phyloP scores from a whole-genome alignment of 2,113 vertebrate species.

The Siphamia tubifer region DNA sequence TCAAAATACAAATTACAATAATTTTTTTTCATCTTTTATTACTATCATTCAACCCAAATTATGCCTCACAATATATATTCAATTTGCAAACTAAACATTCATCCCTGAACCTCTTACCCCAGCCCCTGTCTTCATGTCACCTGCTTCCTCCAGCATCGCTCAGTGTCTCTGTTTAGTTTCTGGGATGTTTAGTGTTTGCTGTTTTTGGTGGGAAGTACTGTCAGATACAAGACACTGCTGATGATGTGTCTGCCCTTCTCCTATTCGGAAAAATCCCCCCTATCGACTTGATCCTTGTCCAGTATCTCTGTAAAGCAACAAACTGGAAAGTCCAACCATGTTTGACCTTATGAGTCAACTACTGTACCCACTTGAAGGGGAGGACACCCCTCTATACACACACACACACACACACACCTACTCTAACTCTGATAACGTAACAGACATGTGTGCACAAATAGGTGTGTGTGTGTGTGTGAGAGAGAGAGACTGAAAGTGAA shows the following conservation, averaged over 20 bases:
- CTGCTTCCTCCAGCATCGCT: constrained; percentile 24
- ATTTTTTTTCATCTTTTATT: too few species aligned
- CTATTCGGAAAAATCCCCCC: constrained; percentile 22
- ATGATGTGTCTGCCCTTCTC: constrained; percentile 21
- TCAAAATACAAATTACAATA: too few species aligned
- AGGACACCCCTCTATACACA: constrained; percentile 6
- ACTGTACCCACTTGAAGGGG: constrained; percentile 15
- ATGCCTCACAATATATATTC: background rate
- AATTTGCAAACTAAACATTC: too few species aligned
- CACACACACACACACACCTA: too few species aligned
- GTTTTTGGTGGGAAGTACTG: background rate
- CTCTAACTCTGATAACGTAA: background rate
- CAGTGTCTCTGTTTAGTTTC: constrained; percentile 13
- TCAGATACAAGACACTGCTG: background rate
- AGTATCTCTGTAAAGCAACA: background rate
- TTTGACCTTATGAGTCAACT: constrained; percentile 39
- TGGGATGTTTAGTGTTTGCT: constrained; percentile 4
- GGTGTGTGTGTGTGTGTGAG: background rate
- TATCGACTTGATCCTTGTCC: background rate
- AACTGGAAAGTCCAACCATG: constrained; percentile 53
- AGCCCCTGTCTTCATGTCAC: constrained; percentile 19
- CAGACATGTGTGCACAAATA: background rate
- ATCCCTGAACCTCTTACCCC: constrained; percentile 23
- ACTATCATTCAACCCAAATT: too few species aligned
- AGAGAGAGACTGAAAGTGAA: constrained; percentile 12